Conservation (phyloP, 2,113 vertebrate genomes). For the Sinocyclocheilus anshuiensis region DNA sequence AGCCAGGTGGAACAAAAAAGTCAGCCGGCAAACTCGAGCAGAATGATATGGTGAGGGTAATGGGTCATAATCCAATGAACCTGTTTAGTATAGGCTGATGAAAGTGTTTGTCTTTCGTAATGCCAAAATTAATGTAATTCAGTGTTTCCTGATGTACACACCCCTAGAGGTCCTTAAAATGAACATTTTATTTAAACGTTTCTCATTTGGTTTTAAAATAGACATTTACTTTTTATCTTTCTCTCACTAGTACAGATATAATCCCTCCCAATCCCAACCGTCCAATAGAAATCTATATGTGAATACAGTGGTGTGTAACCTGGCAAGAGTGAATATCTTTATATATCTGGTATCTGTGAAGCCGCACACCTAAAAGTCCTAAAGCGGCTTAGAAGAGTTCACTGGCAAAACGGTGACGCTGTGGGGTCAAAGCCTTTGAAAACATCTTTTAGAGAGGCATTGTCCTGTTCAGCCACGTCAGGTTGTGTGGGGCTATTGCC, state of each 20-base stretch:
- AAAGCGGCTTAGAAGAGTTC: slow-evolving; percentile 52
- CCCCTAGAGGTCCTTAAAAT: slow-evolving; percentile 58
- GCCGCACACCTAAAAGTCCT: slow-evolving; percentile 4
- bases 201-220: slow-evolving; percentile 76
- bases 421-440: slow-evolving; percentile 98
- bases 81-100: background rate
- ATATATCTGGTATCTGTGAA: background rate
- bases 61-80: slow-evolving; percentile 27
- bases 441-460: slow-evolving; percentile 91
- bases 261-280: slow-evolving; percentile 50
- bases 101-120: slow-evolving; percentile 40
- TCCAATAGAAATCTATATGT: slow-evolving; percentile 64
- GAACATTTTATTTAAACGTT: slow-evolving; percentile 62
- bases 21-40: slow-evolving; percentile 21
- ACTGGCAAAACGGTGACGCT: slow-evolving; percentile 94
- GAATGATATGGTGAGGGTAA: slow-evolving; percentile 7
- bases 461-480: slow-evolving; percentile 81
- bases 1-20: background rate
- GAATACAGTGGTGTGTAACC: slow-evolving; percentile 59
- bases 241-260: slow-evolving; percentile 21
- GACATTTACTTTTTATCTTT: slow-evolving; percentile 57
- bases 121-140: slow-evolving; percentile 21
- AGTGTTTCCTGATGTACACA: slow-evolving; percentile 50
- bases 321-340: background rate
- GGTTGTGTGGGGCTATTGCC: slow-evolving; percentile 83